Evolutionary conservation across 2,797 vertebrate species (phyloP), one percentile per base, ranked within the genome.

Genomic region (Myotis planiceps): DNA sequence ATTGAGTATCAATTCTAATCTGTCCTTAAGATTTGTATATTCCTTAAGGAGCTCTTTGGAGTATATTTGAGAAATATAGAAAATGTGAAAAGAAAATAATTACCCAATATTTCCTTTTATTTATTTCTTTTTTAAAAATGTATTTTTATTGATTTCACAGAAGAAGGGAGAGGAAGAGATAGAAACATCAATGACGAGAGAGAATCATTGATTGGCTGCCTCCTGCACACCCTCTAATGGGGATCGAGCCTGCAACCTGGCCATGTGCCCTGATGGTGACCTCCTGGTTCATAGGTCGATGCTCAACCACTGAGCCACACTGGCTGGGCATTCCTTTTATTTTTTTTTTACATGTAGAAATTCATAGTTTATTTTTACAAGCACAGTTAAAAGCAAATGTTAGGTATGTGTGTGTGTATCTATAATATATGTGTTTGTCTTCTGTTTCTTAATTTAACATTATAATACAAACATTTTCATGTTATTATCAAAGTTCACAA

Each of bases 351-450:
- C 23, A 32, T 66, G 16, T 82, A 79, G 32, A 63, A 14, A 88
- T 51, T 91, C 75, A 84, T 76, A 45, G 5, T 60, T 95, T 91
- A 88, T 79, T 90, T 93, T 94, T 88, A 65, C 49, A 93, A 82
- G 42, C 51, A 88, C 37, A 92, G 18, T 66, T 92, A 76, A 69
- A 93, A 79, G 13, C 25, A 89, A 92, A 82, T 88, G 21, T 75
- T 95, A 80, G 75, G 45, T 42, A 55, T 75, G 7, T 60, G 5
- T 86, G 7, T 87, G 7, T 72, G 3, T 82, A 18, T 74, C 27
- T 93, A 32, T 76, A 51, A 83, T 88, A 47, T 39, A 23, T 66
- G 72, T 58, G 3, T 49, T 83, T 85, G 19, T 86, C 47, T 86
- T 90, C 13, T 92, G 27, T 4, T 68, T 83, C 95, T 81, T 9